These are phyloP conservation scores for Cheilosia impressa DNA, from an alignment of 2,888 invertebrate genomes.

Conservation along the genomic window DNA sequence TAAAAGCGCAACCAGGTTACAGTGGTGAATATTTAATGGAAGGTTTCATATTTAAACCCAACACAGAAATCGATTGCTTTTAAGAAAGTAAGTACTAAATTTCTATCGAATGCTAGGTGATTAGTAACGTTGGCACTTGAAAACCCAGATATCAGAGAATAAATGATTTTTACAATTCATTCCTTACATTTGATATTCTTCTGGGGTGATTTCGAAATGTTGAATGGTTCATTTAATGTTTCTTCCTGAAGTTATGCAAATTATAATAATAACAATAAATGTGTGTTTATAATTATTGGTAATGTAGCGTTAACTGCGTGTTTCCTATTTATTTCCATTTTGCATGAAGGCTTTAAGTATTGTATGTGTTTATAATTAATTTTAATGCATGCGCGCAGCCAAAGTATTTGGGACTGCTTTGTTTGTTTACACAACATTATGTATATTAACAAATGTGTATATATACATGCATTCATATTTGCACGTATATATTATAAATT, in stretches of 20 bases:
- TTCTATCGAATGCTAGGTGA: too few relatives aligned
- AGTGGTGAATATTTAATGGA: too few relatives aligned
- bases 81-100: too few relatives aligned
- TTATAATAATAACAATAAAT: slow-evolving; percentile 1
- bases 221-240: not conserved
- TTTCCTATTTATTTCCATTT: slow-evolving; percentile 25
- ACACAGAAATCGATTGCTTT: too few relatives aligned
- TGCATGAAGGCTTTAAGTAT: slow-evolving; percentile 34
- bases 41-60: too few relatives aligned
- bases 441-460: slow-evolving; percentile 26
- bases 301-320: slow-evolving; percentile 13
- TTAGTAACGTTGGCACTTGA: too few relatives aligned
- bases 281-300: slow-evolving; percentile 6
- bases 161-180: too few relatives aligned
- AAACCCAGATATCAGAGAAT: too few relatives aligned
- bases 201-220: not conserved
- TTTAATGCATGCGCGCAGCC: slow-evolving; percentile 86
- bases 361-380: slow-evolving; percentile 46
- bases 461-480: slow-evolving; percentile 10
- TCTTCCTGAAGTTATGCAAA: not conserved
- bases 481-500: slow-evolving; percentile 13
- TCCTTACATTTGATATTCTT: not conserved
- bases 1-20: too few relatives aligned
- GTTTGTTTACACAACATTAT: slow-evolving; percentile 26
- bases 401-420: slow-evolving; percentile 86